These are phyloP conservation scores for Aphrocallistes beatrix DNA, from an alignment of 37 sponge, comb jelly and placozoan genomes.

Conservation along the genomic window DNA sequence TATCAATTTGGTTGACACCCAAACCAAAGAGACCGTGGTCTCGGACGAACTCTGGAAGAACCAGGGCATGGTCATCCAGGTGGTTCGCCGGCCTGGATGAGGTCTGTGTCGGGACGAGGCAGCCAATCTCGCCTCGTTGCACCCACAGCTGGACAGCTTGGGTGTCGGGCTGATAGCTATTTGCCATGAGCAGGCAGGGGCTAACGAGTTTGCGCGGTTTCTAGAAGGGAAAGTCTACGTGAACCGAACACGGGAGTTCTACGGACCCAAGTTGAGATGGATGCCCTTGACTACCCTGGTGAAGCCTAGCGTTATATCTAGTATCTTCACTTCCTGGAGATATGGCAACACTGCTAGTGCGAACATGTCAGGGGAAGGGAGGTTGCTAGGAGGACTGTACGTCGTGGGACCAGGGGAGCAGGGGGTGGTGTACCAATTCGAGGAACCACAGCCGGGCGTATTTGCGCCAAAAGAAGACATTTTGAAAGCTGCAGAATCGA, in stretches of 20 bases:
- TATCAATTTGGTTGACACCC: background rate
- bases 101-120: slow-evolving; percentile 15
- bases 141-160: background rate
- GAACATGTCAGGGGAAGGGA: background rate
- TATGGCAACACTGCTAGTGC: background rate
- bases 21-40: background rate
- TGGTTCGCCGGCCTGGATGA: background rate
- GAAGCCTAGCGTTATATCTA: background rate
- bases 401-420: background rate
- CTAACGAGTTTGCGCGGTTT: background rate
- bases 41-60: background rate
- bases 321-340: background rate
- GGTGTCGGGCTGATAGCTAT: background rate
- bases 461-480: background rate
- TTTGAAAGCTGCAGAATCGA: background rate
- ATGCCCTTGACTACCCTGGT: background rate
- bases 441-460: slow-evolving; percentile 8
- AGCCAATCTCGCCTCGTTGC: background rate
- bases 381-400: background rate
- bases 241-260: background rate
- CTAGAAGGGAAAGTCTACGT: background rate
- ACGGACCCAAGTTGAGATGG: background rate
- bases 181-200: background rate
- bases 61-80: background rate
- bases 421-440: background rate